Evolutionary conservation across 2,888 invertebrate species (phyloP).

Genomic region (Alloplasta piceator): DNA sequence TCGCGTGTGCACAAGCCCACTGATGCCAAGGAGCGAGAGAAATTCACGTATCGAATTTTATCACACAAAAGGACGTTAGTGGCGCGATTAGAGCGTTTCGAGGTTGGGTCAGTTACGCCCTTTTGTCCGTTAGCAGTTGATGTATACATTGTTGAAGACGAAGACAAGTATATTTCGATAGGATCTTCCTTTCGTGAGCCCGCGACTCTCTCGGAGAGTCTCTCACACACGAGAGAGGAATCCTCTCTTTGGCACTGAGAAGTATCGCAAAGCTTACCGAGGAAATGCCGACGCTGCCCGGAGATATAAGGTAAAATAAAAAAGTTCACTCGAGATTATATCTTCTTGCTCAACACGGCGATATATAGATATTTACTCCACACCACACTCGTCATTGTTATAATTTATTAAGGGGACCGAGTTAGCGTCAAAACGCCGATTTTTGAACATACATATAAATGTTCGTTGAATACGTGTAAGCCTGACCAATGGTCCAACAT

Average conservation of each 20-base stretch:
- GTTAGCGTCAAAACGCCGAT: no score
- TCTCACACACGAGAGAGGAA: background rate
- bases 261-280: constrained; percentile 21
- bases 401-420: no score
- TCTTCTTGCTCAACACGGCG: background rate
- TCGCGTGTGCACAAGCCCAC: constrained; percentile 6
- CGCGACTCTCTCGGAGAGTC: constrained; percentile 4
- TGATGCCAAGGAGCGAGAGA: no score
- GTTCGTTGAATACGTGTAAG: no score
- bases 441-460: no score
- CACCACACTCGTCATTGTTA: background rate
- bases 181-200: constrained; percentile 45
- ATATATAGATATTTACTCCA: background rate
- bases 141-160: background rate
- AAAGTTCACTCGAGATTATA: background rate
- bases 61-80: no score
- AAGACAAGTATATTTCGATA: constrained; percentile 29
- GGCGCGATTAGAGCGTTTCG: no score
- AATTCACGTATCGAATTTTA: no score
- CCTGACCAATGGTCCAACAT: no score
- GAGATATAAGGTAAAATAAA: background rate
- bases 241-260: constrained; percentile 20
- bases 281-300: constrained; percentile 32
- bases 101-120: no score
- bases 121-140: background rate